These are phyloP conservation scores for Pseudomyrmex gracilis DNA, from an alignment of 1,140 invertebrate species.

Conservation along the genomic window DNA sequence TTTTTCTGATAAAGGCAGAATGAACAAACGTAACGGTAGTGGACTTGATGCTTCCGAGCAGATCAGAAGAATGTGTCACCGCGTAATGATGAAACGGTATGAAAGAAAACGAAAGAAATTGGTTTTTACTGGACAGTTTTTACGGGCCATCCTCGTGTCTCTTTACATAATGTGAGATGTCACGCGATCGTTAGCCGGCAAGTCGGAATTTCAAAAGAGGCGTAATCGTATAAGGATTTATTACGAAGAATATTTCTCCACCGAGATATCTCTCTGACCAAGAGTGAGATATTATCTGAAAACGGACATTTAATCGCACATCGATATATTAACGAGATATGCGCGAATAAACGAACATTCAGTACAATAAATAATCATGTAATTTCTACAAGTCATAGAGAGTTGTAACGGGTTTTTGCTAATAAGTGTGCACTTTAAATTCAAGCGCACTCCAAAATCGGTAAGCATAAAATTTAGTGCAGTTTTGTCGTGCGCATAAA, in stretches of 20 bases:
- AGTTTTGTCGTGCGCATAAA: background rate
- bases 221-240: conserved; percentile 47
- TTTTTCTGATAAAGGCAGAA: conserved; percentile 64
- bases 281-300: conserved; percentile 33
- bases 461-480: background rate
- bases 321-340: background rate
- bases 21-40: conserved; percentile 54
- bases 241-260: conserved; percentile 25
- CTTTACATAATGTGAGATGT: conserved; percentile 39
- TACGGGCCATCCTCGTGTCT: conserved; percentile 43
- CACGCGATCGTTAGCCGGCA: conserved; percentile 29
- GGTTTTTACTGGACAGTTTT: conserved; percentile 61
- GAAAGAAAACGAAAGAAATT: background rate
- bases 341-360: background rate
- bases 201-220: conserved; percentile 1
- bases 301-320: conserved; percentile 25
- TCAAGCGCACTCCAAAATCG: too few species aligned
- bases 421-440: too few species aligned
- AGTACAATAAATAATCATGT: conserved; percentile 26
- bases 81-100: conserved; percentile 8
- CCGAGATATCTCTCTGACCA: conserved; percentile 11
- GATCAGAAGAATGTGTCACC: conserved; percentile 17
- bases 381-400: conserved; percentile 5
- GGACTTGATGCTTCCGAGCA: conserved; percentile 21
- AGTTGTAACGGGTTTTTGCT: background rate